Evolutionary conservation across 2,888 invertebrate species (phyloP), one percentile per base, ranked within the genome.

Genomic region (Ichneumoninae sp.): DNA sequence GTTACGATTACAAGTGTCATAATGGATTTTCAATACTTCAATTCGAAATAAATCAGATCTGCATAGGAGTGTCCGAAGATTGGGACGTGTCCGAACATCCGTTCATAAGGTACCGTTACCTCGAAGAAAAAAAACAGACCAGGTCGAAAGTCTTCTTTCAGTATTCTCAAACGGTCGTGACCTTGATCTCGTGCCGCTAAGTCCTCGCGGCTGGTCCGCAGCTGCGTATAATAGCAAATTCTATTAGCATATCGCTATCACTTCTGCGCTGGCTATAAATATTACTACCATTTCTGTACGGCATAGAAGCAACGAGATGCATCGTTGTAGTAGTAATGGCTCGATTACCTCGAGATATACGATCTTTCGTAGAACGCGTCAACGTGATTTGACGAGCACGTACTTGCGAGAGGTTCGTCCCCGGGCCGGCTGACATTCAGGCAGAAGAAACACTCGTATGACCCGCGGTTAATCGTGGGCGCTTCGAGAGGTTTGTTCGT

Each of bases 381-480:
- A 62, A 62, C 62, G 30, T 33, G n/a, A 62, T 62, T 62, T 62
- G 30, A 62, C 62, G 62, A 33, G 62, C 33, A 62, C 62, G 33
- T 62, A 62, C 33, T 30, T 30, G 30, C 62, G 62, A 30, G 33
- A 33, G 16, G 62, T 16, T 16, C 62, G 62, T 62, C 33, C 7
- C 3, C 16, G 33, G 62, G 62, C 62, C 33, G 13, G 6, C 30
- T 5, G 13, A 62, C 62, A 40, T 72, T 4, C 19, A 52, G 50
- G n/a, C 22, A n/a, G 13, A 19, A 52, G 71, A 68, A 33, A 71
- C 33, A 52, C 8, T n/a, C 40, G 47, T 52, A 68, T 62, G 70
- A 80, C 50, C 72, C 71, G 62, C 80, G 83, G 75, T 76, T 79
- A 76, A 80, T 83, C 76, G 76, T 80, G 76, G 80, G 71, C 76